Evolutionary conservation across 2,797 vertebrate genomes (phyloP), one percentile per base, ranked within the genome.

Genomic region (Spinus pinus): DNA sequence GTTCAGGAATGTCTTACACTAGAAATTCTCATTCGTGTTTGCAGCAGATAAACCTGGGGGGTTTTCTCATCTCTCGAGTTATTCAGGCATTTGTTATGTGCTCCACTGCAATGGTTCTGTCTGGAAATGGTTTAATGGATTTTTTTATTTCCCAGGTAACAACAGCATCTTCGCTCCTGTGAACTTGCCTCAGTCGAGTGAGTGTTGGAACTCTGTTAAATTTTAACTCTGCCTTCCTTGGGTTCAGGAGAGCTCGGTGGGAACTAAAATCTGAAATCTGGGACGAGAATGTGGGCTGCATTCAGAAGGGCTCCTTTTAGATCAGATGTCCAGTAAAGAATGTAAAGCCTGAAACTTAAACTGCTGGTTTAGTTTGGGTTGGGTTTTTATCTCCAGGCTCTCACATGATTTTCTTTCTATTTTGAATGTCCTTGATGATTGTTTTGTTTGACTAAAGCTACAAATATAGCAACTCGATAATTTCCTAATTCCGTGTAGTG

Each of bases 91-190:
- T 17, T 4, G 0, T 70, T 22, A 0, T 0, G 31, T 84, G 80
- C 64, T 88, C 33, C 41, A 57, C 53, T 33, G 81, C 30, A 18
- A 20, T 46, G 53, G 18, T 79, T 92, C 53, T 53, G 35, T 16
- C 41, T 81, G 74, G 24, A 33, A 73, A 19, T 37, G 22, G 35
- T 87, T 60, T 42, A 66, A 85, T 61, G 2, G 3, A 27, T 94
- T 94, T 92, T 46, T 93, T 56, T 95, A 47, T 96, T 92, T 94
- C 62, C 92, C 97, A 99, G 99, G 99, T 86, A 98, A 97, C 97
- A 99, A 98, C 96, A 98, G 98, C 96, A 98, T 99, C 94, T 99
- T 99, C 35, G 98, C 98, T 90, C 95, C 98, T 1, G 98, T 99
- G 88, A 97, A 98, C 62, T 97, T 99, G 92, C 99, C 98, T 17